Evolutionary conservation across 2,888 invertebrate genomes (phyloP).

Genomic region (Dermolepida albohirtum): DNA sequence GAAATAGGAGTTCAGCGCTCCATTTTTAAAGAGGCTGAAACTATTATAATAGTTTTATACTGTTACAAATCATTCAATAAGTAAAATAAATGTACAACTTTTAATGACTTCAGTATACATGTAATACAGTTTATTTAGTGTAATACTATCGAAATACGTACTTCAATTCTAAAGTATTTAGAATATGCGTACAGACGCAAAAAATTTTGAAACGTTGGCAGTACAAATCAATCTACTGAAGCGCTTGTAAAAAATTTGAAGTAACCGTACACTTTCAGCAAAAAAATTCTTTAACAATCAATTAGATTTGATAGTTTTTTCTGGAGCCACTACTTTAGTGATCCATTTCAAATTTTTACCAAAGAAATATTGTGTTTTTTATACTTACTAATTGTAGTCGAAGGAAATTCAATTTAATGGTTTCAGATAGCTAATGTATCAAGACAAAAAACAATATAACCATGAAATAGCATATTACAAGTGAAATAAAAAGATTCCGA

Average conservation of each 20-base stretch:
- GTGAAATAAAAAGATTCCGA: constrained; percentile 16
- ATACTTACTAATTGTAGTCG: constrained; percentile 29
- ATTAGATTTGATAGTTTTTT: constrained; percentile 21
- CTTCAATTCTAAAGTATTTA: no score
- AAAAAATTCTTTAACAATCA: constrained; percentile 10
- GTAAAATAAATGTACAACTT: no score
- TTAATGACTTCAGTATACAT: no score
- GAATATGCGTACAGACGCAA: no score
- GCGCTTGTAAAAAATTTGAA: constrained; percentile 6
- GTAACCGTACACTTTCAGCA: constrained; percentile 22
- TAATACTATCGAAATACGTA: no score
- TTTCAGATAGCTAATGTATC: constrained; percentile 35
- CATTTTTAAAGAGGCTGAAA: no score
- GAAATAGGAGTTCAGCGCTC: no score
- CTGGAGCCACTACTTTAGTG: constrained; percentile 9
- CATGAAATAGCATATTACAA: constrained; percentile 41
- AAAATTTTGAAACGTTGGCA: background rate
- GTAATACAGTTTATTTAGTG: no score
- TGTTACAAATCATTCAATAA: no score
- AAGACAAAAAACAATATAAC: constrained; percentile 36
- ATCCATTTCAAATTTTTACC: constrained; percentile 25
- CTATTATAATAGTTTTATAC: no score
- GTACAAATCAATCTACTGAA: constrained; percentile 8
- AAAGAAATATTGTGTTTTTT: constrained; percentile 21
- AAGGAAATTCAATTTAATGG: constrained; percentile 38